phyloP scores from a whole-genome alignment of 1,140 invertebrate species.

The Drosophila saltans region DNA sequence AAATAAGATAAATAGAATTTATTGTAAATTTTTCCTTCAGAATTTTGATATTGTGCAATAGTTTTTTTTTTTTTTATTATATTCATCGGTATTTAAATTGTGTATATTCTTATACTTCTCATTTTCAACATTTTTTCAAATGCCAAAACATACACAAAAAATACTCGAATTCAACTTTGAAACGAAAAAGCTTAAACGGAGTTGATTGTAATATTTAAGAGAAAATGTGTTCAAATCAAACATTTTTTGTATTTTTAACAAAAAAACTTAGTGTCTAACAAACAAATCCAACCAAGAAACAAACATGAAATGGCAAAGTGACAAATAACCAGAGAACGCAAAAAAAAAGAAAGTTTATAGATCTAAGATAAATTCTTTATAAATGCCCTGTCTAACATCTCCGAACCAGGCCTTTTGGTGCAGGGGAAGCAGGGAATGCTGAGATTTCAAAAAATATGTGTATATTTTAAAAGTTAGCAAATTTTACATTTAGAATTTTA shows the following conservation, averaged over 20 bases:
- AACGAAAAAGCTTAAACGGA: constrained; percentile 10
- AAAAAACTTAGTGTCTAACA: constrained; percentile 48
- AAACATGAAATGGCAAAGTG: constrained; percentile 46
- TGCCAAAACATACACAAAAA: background rate
- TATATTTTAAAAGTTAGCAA: constrained; percentile 68
- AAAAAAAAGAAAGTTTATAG: constrained; percentile 35
- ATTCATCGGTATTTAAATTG: background rate
- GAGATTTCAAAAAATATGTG: constrained; percentile 58
- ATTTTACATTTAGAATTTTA: constrained; percentile 74
- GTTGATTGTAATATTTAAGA: constrained; percentile 11
- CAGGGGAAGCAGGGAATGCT: constrained; percentile 28
- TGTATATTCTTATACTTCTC: background rate
- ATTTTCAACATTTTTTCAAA: constrained; percentile 4
- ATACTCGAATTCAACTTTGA: constrained; percentile 5
- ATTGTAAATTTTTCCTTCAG: background rate
- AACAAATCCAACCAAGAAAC: constrained; percentile 31
- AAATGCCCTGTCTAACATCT: constrained; percentile 38
- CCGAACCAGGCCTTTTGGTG: constrained; percentile 21
- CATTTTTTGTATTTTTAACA: constrained; percentile 19
- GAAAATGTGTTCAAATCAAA: constrained; percentile 56
- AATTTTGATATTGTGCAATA: constrained; percentile 18
- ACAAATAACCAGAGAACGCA: constrained; percentile 59
- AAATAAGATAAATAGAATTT: constrained; percentile 10
- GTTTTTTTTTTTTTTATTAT: background rate
- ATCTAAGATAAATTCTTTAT: constrained; percentile 62